Conservation (phyloP, 1,140 invertebrate genomes). For the Papilio aristodemus region DNA sequence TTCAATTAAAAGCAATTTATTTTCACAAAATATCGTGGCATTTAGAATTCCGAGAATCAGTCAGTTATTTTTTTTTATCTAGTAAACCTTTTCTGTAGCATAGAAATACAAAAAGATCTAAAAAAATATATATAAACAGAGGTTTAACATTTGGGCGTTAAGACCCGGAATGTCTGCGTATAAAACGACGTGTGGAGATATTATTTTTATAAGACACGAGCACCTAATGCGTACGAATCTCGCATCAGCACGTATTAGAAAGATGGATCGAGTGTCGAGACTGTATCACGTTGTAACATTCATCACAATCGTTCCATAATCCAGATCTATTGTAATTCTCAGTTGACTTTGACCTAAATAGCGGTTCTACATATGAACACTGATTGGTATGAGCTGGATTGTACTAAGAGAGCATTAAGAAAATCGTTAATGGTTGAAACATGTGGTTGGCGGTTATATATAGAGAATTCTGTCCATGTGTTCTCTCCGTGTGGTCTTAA, state of each 20-base stretch:
- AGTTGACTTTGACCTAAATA: slow-evolving; percentile 28
- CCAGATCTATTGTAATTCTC: slow-evolving; percentile 21
- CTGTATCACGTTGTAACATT: slow-evolving; percentile 24
- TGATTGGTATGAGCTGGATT: not conserved
- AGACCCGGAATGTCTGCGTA: not conserved
- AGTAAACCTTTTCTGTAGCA: too few species aligned
- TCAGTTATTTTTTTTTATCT: too few species aligned
- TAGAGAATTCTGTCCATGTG: not conserved
- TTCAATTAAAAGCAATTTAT: not conserved
- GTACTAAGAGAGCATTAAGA: not conserved
- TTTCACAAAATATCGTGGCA: not conserved
- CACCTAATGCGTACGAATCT: slow-evolving; percentile 31
- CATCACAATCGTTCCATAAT: slow-evolving; percentile 26
- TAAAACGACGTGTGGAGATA: slow-evolving; percentile 1
- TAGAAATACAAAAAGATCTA: too few species aligned
- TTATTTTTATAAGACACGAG: slow-evolving; percentile 14
- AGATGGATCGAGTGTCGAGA: slow-evolving; percentile 25
- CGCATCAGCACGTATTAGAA: slow-evolving; percentile 27
- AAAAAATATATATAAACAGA: too few species aligned
- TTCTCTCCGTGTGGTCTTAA: slow-evolving; percentile 1
- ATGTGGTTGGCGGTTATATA: not conserved
- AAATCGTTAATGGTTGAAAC: not conserved
- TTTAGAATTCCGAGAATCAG: too few species aligned
- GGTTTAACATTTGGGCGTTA: too few species aligned
- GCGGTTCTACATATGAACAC: slow-evolving; percentile 5